Conservation (phyloP, 2,113 vertebrate genomes). For the Protobothrops flavoviridis region DNA sequence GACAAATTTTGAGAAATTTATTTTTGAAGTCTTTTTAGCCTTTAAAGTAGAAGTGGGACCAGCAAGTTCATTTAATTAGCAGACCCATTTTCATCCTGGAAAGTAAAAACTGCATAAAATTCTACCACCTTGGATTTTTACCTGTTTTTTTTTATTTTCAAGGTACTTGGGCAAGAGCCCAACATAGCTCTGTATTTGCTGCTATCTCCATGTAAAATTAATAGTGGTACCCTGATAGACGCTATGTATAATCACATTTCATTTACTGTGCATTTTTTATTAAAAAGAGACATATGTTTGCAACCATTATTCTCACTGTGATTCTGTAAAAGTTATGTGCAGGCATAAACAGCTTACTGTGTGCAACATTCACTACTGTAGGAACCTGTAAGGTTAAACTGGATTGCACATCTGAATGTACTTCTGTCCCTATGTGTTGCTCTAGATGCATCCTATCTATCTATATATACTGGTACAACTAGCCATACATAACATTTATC, state of each 20-base stretch:
- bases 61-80: not conserved
- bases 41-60: not conserved
- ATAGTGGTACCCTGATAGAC: not conserved
- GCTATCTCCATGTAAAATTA: not conserved
- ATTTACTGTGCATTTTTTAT: not conserved
- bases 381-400: not conserved
- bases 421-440: not conserved
- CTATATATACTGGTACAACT: not conserved
- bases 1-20: not conserved
- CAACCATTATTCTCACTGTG: not conserved
- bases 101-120: not conserved
- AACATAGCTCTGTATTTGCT: not conserved
- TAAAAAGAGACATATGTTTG: not conserved
- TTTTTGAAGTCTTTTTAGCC: not conserved
- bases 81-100: not conserved
- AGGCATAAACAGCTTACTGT: not conserved
- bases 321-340: not conserved
- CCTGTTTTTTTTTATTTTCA: not conserved
- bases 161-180: not conserved
- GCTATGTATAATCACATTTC: not conserved
- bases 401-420: not conserved
- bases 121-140: not conserved
- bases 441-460: not conserved
- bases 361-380: not conserved
- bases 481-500: not conserved